Evolutionary conservation across 2,113 vertebrate genomes (phyloP), one percentile per base, ranked within the genome.

Genomic region (Etia nguti): DNA sequence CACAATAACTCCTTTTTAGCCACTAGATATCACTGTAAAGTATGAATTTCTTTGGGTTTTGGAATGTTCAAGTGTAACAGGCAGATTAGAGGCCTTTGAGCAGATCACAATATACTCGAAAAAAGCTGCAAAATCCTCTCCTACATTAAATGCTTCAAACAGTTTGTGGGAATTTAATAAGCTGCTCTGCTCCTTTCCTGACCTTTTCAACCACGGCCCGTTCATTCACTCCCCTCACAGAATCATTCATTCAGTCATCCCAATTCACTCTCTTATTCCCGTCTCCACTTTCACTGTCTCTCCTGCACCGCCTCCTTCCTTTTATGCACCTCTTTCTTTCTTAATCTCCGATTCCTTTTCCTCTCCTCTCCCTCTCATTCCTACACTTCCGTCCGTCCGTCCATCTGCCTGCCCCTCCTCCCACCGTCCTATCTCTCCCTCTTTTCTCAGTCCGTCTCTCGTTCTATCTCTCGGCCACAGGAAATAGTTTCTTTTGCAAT

Each of bases 401-500:
- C 90, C 84, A 81, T 86, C 85, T 77, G 82, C 55, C 87, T 68
- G 46, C 92, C 83, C 88, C 89, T 92, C 91, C 88, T 84, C 89
- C 68, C 62, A 38, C 79, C 81, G n/a, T 80, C 88, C 86, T 81
- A 86, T 90, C 91, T 75, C 85, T 90, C 52, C 29, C 82, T 90
- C 90, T 90, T 90, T 89, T 87, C 89, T 86, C 85, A 81, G 80
- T 93, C 89, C 56, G 75, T 93, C 87, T 91, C 85, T 86, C 46
- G 1, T 89, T 94, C 90, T 85, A 86, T 94, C 92, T 93, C 90
- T 86, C 75, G 70, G 88, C 92, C 90, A 93, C 96, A 96, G 95
- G 96, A 96, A 97, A 96, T 95, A 93, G 91, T 94, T 95, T 94
- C 94, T 94, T 92, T 95, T 92, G 94, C 92, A 31, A 88, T 80